A percentile compares a stretch with the other conserved stretches of the same genome.
Evolutionary conservation across 2,888 invertebrate species (phyloP).

Genomic region (Pseudococcus longispinus): DNA sequence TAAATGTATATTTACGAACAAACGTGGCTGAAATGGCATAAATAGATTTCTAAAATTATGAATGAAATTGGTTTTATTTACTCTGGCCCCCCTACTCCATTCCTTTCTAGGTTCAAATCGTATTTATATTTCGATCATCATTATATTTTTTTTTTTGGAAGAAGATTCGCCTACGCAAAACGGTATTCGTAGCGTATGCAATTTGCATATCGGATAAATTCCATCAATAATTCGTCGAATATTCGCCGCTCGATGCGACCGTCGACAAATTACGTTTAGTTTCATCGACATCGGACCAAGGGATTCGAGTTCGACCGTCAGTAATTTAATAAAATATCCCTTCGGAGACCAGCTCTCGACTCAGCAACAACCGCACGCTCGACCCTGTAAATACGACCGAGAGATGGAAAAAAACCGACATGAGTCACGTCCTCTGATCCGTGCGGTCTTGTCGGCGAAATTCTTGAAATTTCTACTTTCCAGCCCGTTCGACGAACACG

Average conservation of each 20-base stretch:
- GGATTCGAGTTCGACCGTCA: neutral
- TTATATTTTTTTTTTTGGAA: neutral
- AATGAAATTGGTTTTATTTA: neutral
- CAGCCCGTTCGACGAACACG: neutral
- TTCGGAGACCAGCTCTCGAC: neutral
- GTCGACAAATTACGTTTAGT: neutral
- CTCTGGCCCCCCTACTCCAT: neutral
- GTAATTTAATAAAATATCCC: conserved; percentile 30
- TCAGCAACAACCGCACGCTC: neutral
- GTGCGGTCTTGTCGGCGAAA: neutral
- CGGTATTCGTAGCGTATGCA: neutral
- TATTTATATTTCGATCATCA: neutral
- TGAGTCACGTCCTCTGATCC: conserved; percentile 11
- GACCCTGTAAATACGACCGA: neutral
- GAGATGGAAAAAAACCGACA: neutral
- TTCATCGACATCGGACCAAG: neutral
- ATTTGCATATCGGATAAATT: neutral
- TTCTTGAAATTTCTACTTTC: neutral
- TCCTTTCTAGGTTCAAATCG: neutral
- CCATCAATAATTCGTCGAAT: neutral
- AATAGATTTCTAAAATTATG: neutral
- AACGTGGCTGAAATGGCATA: neutral
- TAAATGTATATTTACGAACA: too few relatives aligned
- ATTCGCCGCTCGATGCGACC: neutral
- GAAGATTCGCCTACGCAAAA: neutral